Evolutionary conservation across 2,888 invertebrate species (phyloP).

Genomic region (Craniophora ligustri): DNA sequence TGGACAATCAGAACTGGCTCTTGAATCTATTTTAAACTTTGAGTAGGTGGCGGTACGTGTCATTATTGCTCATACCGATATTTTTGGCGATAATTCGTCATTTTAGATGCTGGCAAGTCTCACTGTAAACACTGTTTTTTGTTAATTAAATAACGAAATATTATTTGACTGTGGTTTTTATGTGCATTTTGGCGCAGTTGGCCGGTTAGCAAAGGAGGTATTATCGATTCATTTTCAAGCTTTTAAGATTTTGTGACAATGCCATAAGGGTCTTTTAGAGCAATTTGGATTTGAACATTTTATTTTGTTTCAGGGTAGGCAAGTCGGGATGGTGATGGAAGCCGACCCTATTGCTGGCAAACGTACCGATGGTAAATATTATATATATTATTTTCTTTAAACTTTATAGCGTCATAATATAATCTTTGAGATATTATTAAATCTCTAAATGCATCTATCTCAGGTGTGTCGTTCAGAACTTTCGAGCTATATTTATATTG

Average conservation of each 20-base stretch:
- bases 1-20: slow-evolving; percentile 28
- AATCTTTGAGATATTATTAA: slow-evolving; percentile 8
- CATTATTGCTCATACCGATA: slow-evolving; percentile 65
- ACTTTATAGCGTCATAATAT: not conserved
- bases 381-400: slow-evolving; percentile 1
- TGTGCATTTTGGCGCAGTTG: slow-evolving; percentile 57
- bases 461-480: slow-evolving; percentile 20
- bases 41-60: slow-evolving; percentile 70
- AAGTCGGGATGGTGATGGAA: slow-evolving; percentile 83
- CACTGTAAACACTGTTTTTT: slow-evolving; percentile 63
- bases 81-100: slow-evolving; percentile 70
- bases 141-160: slow-evolving; percentile 48
- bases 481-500: slow-evolving; percentile 8
- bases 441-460: slow-evolving; percentile 7
- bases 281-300: slow-evolving; percentile 11
- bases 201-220: slow-evolving; percentile 34
- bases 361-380: slow-evolving; percentile 76
- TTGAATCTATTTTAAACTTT: slow-evolving; percentile 67
- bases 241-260: slow-evolving; percentile 5
- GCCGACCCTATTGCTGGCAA: slow-evolving; percentile 81
- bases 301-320: slow-evolving; percentile 70
- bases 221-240: slow-evolving; percentile 27
- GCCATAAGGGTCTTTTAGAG: not conserved
- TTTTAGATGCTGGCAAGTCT: slow-evolving; percentile 67
- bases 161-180: slow-evolving; percentile 48